Percentiles rank a stretch among this genome's conserved stretches.
These are phyloP conservation scores for Drosophila baimaii DNA, from an alignment of 1,140 invertebrate genomes.

Conservation along the genomic window DNA sequence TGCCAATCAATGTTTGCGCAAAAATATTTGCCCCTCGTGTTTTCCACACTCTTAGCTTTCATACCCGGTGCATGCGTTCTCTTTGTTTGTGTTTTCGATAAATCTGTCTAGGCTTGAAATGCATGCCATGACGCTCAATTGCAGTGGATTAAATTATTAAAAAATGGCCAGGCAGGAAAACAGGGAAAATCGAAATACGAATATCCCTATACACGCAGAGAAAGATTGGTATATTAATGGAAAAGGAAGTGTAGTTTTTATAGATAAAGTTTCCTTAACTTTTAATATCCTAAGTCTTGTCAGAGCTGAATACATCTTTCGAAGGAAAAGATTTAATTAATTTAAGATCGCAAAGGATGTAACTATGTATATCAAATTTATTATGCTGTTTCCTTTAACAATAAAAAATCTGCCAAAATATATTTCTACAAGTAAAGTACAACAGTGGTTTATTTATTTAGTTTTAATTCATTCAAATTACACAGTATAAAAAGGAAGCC, in stretches of 20 bases:
- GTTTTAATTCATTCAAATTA: too few relatives aligned
- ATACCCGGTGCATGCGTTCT: constrained; percentile 22
- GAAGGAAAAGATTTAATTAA: too few relatives aligned
- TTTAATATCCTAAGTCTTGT: too few relatives aligned
- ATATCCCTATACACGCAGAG: constrained; percentile 26
- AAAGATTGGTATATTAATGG: neutral
- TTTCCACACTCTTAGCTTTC: constrained; percentile 73
- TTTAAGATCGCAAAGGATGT: too few relatives aligned
- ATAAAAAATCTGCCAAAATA: too few relatives aligned
- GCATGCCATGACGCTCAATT: constrained; percentile 71
- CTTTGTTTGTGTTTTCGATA: constrained; percentile 74
- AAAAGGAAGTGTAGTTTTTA: neutral
- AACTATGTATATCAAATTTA: too few relatives aligned
- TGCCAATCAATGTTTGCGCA: constrained; percentile 81
- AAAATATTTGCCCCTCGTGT: constrained; percentile 78
- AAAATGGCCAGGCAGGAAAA: constrained; percentile 59
- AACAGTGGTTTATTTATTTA: too few relatives aligned
- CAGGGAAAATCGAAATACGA: constrained; percentile 44
- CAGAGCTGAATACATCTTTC: too few relatives aligned
- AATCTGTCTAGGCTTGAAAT: constrained; percentile 73
- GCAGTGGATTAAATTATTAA: constrained; percentile 82
- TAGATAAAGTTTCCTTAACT: too few relatives aligned
- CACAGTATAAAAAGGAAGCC: too few relatives aligned
- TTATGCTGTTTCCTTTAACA: too few relatives aligned
- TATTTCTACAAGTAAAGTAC: too few relatives aligned